Conservation (phyloP, 2,888 invertebrate species). For the Emmelina monodactyla region DNA sequence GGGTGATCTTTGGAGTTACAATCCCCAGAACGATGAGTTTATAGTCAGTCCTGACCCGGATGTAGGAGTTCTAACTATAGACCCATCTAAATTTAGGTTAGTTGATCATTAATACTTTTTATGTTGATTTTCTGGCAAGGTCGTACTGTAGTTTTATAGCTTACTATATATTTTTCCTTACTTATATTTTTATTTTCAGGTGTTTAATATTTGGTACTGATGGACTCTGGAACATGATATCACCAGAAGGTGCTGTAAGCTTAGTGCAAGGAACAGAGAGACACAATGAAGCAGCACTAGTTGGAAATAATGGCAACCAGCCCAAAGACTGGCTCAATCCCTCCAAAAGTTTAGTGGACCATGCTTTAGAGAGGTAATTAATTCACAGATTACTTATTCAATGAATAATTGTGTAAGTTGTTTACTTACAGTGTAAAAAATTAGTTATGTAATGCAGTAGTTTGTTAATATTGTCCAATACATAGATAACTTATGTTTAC, state of each 20-base stretch:
- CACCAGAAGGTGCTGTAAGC: conserved; percentile 82
- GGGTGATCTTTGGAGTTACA: conserved; percentile 98
- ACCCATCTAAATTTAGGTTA: conserved; percentile 74
- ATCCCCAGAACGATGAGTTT: conserved; percentile 87
- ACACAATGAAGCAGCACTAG: conserved; percentile 75
- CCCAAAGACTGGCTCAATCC: conserved; percentile 82
- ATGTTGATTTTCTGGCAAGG: neutral
- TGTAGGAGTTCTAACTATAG: conserved; percentile 84
- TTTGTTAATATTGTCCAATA: no score
- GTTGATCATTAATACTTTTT: no score
- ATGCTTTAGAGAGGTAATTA: conserved; percentile 71
- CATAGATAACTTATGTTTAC: neutral
- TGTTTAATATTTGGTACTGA: conserved; percentile 97
- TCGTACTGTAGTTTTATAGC: neutral
- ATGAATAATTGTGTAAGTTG: neutral
- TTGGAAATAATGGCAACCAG: conserved; percentile 46
- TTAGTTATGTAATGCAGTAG: no score
- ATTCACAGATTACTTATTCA: neutral
- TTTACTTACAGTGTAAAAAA: neutral
- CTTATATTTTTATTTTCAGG: conserved; percentile 39
- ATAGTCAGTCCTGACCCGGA: conserved; percentile 99
- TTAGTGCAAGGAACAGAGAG: conserved; percentile 84
- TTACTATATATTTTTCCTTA: neutral
- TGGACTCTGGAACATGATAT: conserved; percentile 96
- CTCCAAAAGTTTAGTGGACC: conserved; percentile 84